Conservation (phyloP, 2,888 invertebrate genomes). For the Drosophila mimica region DNA sequence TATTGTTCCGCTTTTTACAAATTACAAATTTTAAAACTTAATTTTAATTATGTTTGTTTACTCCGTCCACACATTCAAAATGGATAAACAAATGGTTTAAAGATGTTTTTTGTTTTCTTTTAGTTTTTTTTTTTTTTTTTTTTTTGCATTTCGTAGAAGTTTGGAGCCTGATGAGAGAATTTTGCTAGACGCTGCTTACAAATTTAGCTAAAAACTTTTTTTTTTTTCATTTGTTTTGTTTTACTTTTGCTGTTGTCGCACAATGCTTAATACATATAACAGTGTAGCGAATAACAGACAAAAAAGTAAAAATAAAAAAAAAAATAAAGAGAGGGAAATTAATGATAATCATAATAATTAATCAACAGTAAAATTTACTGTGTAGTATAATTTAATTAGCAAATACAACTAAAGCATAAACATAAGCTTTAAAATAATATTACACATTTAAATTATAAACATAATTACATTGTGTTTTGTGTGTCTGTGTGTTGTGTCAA, state of each 20-base stretch:
- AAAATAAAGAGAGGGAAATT: slow-evolving; percentile 15
- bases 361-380: slow-evolving; percentile 51
- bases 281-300: slow-evolving; percentile 33
- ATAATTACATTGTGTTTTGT: slow-evolving; percentile 70
- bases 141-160: background rate
- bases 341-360: slow-evolving; percentile 43
- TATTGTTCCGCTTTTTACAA: slow-evolving; percentile 6
- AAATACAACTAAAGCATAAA: slow-evolving; percentile 71
- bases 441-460: slow-evolving; percentile 76
- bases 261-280: slow-evolving; percentile 40
- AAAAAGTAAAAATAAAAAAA: slow-evolving; percentile 8
- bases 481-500: slow-evolving; percentile 11
- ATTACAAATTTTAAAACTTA: slow-evolving; percentile 48
- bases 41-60: slow-evolving; percentile 27
- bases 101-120: background rate
- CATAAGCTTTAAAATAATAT: slow-evolving; percentile 65
- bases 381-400: slow-evolving; percentile 61
- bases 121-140: background rate
- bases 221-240: slow-evolving; percentile 3
- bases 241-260: slow-evolving; percentile 15
- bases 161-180: slow-evolving; percentile 32
- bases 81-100: background rate
- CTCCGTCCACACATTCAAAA: background rate
- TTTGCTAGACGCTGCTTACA: slow-evolving; percentile 41
- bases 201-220: slow-evolving; percentile 47